Evolutionary conservation across 2,888 invertebrate genomes (phyloP).

Genomic region (Coecobrya sp.): DNA sequence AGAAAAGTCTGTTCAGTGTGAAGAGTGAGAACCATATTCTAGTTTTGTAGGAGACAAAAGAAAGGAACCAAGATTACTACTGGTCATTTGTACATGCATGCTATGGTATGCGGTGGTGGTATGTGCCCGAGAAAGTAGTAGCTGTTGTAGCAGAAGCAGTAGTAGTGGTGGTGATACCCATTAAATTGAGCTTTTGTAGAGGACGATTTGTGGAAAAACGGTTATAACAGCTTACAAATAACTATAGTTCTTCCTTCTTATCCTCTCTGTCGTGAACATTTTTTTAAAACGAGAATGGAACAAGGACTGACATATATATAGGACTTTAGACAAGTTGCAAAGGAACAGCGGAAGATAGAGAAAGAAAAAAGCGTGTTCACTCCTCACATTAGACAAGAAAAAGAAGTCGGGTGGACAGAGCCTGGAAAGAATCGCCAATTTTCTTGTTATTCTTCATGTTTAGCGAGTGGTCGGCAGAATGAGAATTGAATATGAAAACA

Average conservation of each 20-base stretch:
- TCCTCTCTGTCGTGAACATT: conserved; percentile 28
- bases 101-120: conserved; percentile 10
- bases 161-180: background rate
- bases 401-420: conserved; percentile 43
- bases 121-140: conserved; percentile 38
- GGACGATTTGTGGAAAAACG: conserved; percentile 13
- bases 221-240: conserved; percentile 31
- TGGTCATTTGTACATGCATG: conserved; percentile 31
- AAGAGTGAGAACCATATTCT: background rate
- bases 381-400: background rate
- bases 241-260: conserved; percentile 1
- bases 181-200: conserved; percentile 40
- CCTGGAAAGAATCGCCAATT: conserved; percentile 29
- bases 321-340: conserved; percentile 51
- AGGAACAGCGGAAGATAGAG: conserved; percentile 32
- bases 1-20: conserved; percentile 14
- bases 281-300: background rate
- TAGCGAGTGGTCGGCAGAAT: conserved; percentile 66
- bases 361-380: conserved; percentile 58
- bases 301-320: conserved; percentile 57
- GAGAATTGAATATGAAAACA: conserved; percentile 52
- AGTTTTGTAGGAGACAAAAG: conserved; percentile 16
- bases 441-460: background rate
- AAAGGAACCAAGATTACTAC: conserved; percentile 36
- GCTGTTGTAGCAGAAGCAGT: background rate